Evolutionary conservation across 2,797 vertebrate genomes (phyloP).

Genomic region (Gadopsis bispinosus): DNA sequence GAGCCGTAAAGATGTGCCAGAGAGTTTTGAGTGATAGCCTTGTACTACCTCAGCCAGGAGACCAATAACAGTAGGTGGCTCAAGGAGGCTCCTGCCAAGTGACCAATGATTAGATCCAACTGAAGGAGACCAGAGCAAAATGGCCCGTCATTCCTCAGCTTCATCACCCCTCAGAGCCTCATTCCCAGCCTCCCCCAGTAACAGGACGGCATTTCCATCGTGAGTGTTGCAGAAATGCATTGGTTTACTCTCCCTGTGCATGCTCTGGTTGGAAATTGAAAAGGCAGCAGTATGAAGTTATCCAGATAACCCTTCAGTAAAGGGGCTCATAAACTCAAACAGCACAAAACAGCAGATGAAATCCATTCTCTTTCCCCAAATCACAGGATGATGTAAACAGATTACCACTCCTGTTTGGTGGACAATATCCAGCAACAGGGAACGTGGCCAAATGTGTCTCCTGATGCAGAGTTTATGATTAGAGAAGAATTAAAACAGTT

Average conservation of each 20-base stretch:
- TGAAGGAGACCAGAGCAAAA: conserved; percentile 62
- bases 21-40: conserved; percentile 72
- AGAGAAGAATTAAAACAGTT: conserved; percentile 21
- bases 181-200: conserved; percentile 51
- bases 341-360: conserved; percentile 27
- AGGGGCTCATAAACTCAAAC: conserved; percentile 18
- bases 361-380: conserved; percentile 37
- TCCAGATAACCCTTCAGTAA: conserved; percentile 32
- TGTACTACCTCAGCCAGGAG: conserved; percentile 61
- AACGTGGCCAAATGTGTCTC: conserved; percentile 28
- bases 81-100: conserved; percentile 72
- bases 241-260: conserved; percentile 24
- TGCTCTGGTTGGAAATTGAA: not conserved
- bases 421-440: conserved; percentile 1
- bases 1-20: conserved; percentile 60
- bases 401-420: conserved; percentile 2
- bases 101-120: conserved; percentile 76
- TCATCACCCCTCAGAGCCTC: conserved; percentile 66
- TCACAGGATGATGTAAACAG: conserved; percentile 18
- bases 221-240: conserved; percentile 46
- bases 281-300: conserved; percentile 23
- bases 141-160: conserved; percentile 58
- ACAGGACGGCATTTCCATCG: conserved; percentile 44
- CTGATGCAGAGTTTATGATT: conserved; percentile 34
- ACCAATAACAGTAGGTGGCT: conserved; percentile 72